Evolutionary conservation across 2,797 vertebrate genomes (phyloP), one percentile per base, ranked within the genome.

Genomic region (Lutjanus argentimaculatus): DNA sequence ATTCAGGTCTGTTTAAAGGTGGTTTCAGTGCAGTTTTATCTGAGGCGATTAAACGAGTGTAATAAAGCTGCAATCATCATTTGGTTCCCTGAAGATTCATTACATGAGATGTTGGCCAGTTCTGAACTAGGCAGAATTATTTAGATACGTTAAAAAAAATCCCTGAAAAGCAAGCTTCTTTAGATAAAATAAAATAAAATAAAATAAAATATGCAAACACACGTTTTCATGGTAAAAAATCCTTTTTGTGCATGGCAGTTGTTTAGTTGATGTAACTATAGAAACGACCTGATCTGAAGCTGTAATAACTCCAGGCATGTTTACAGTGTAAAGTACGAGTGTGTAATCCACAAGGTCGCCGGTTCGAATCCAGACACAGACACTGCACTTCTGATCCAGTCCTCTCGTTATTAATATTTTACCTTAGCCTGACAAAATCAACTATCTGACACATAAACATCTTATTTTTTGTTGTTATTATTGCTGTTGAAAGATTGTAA

Each of bases 1-100:
- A 58, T 25, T 52, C 56, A 69, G 36, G 25, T 40, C 22, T 49
- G 40, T 56, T 77, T 56, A 75, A 69, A 45, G 52, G 51, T 19
- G 49, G 36, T 40, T 12, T 63, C 59, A 11, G 21, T 10, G 43
- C 21, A 36, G 7, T 68, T 62, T 58, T 36, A 75, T 76, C 59
- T 55, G 61, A 46, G 56, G 57, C 30, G 15, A 71, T 57, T 77
- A 75, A 66, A 67, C n/a, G 40, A 25, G 14, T 12, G 67, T 46
- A 71, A 85, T 78, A 71, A 88, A 80, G 70, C 46, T 78, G 75
- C 48, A 5, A 58, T 83, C 71, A 79, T 72, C 72, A 56, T 80
- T 17, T 30, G 53, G 52, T 55, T 77, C 65, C 61, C 36, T 49
- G 49, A 13, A 56, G 70, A 66, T 63, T 51, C 3, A 79, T 79